Conservation (phyloP, 35 echinoderm and acorn worm species). For the Ptychodera flava region DNA sequence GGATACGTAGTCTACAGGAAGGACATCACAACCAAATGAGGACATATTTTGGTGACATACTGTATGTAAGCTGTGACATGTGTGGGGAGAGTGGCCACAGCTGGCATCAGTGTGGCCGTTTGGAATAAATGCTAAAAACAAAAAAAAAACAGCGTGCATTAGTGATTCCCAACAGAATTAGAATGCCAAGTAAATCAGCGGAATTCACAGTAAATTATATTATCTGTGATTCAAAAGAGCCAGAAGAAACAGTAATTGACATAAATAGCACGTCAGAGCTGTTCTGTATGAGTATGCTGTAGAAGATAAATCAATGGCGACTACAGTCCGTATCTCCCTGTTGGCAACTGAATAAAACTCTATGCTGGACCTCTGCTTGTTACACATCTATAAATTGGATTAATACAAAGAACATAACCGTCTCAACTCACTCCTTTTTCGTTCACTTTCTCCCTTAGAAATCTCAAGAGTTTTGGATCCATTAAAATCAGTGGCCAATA, state of each 20-base stretch:
- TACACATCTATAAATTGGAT: too few species aligned
- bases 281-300: not conserved
- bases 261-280: not conserved
- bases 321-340: too few species aligned
- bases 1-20: too few species aligned
- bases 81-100: not conserved
- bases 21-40: too few species aligned
- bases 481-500: too few species aligned
- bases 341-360: too few species aligned
- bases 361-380: too few species aligned
- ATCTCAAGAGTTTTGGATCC: too few species aligned
- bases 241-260: not conserved
- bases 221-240: conserved; percentile 1
- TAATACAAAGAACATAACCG: too few species aligned
- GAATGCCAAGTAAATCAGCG: not conserved
- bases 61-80: too few species aligned
- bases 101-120: not conserved
- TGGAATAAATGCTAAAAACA: not conserved
- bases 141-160: not conserved
- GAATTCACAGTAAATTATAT: not conserved
- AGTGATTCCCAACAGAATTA: not conserved
- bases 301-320: not conserved
- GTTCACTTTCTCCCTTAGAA: too few species aligned
- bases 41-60: not conserved
- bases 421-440: too few species aligned